These are phyloP conservation scores for Parthenolecanium corni DNA, from an alignment of 2,888 invertebrate species.

Conservation along the genomic window DNA sequence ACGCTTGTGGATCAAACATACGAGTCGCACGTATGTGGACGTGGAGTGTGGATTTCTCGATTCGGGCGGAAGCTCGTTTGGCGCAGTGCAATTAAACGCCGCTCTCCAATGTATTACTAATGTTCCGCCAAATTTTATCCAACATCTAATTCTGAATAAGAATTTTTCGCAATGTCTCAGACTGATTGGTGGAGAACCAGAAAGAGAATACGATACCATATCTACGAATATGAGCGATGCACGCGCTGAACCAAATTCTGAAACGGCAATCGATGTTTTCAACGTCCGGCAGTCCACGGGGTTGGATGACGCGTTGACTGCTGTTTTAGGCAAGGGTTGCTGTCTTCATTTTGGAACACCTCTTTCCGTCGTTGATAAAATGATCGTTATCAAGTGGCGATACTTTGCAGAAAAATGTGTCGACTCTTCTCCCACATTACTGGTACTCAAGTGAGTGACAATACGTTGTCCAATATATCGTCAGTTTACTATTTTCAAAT, in stretches of 20 bases:
- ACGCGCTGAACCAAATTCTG: neutral
- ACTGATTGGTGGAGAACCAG: neutral
- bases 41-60: slow-evolving; percentile 44
- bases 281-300: too few species aligned
- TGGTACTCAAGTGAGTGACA: slow-evolving; percentile 7
- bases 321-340: too few species aligned
- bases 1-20: slow-evolving; percentile 13
- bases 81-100: slow-evolving; percentile 47
- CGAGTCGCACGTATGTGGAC: neutral
- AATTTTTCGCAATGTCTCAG: neutral
- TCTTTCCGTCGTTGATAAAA: neutral
- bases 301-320: too few species aligned
- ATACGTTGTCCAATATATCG: too few species aligned
- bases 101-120: neutral
- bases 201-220: too few species aligned
- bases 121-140: slow-evolving; percentile 6
- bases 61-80: slow-evolving; percentile 60
- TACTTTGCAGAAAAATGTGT: slow-evolving; percentile 65
- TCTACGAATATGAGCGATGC: neutral
- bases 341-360: too few species aligned
- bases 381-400: slow-evolving; percentile 42
- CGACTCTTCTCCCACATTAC: slow-evolving; percentile 53
- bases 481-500: too few species aligned
- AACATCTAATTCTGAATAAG: slow-evolving; percentile 1
- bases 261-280: neutral